Base-by-base conservation (phyloP, 1,140 invertebrate species). In the Aphaenogaster rudis region DNA sequence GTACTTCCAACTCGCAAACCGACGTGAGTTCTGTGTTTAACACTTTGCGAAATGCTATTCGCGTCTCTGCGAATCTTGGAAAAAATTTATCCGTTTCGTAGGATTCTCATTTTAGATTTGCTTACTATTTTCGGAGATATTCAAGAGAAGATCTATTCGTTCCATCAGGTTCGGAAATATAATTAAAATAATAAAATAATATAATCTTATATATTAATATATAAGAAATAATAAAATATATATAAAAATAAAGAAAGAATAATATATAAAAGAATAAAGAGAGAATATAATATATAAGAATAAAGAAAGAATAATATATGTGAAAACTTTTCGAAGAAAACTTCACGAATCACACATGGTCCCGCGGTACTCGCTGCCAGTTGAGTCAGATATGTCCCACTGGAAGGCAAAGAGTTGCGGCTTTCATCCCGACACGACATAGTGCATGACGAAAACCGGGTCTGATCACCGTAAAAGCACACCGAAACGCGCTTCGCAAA, bases 381-480 rank as follows among this genome's bases (percentile, higher is more conserved):
- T 21, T 45, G 28, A 52, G 74, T 81, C 67, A 88, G 76, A 88
- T 88, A 71, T 84, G 52, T 84, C 88, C 54, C 61, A 69, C 48
- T 80, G 11, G 42, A 42, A 45, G 21, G 52, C 36, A 66, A 74
- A 84, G 86, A 15, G 82, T 74, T 63, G 33, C 21, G 67, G n/a
- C 54, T 45, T 69, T 61, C 80, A 82, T 72, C 42, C 15, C 54
- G 33, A 67, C 17, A 13, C 48, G 63, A 2, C 63, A 67, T 13
- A 15, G 33, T 66, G 78, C 39, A 69, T 9, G 64, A 72, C 81
- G 48, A 91, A 86, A 90, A 89, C 90, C 86, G 64, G 80, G 82
- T 88, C 88, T 91, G 92, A 93, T 93, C 90, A 89, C 86, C 89
- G 90, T 93, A 92, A 93, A 93, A 92, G 90, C 92, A 93, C 87